phyloP scores from a whole-genome alignment of 2,797 vertebrate species.

The Iguana delicatissima region DNA sequence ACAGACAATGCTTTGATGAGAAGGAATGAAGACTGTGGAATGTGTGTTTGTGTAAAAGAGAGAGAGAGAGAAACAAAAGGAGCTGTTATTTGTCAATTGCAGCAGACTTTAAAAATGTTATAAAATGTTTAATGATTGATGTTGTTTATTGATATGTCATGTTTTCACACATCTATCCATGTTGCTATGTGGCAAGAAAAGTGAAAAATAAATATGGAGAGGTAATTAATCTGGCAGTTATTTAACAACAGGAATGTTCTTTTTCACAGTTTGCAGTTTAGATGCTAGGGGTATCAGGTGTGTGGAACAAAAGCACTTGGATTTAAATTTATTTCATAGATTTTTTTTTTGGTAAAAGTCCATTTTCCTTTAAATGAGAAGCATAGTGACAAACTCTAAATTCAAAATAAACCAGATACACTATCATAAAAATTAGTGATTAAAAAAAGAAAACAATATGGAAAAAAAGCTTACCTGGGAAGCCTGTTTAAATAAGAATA shows the following conservation, averaged over 20 bases:
- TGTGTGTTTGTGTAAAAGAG: no score
- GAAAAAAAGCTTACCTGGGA: not conserved
- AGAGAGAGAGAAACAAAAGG: constrained; percentile 11
- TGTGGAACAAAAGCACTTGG: not conserved
- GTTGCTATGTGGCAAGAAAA: constrained; percentile 23
- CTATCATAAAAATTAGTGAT: not conserved
- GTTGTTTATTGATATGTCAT: constrained; percentile 35
- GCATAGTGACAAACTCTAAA: not conserved
- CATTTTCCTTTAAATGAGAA: not conserved
- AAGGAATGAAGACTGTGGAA: not conserved
- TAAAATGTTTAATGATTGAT: not conserved
- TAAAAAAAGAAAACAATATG: not conserved
- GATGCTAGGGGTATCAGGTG: not conserved
- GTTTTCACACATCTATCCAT: constrained; percentile 39
- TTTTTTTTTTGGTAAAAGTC: not conserved
- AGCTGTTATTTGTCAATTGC: constrained; percentile 14
- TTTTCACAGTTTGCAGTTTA: constrained; percentile 2
- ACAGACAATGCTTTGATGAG: constrained; percentile 53
- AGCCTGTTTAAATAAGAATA: not conserved
- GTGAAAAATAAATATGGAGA: not conserved
- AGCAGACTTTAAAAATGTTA: not conserved
- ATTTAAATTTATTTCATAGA: not conserved
- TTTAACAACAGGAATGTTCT: not conserved
- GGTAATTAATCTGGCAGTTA: not conserved
- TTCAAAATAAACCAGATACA: not conserved